Conservation (phyloP, 1,140 invertebrate genomes). For the Triops longicaudatus region DNA sequence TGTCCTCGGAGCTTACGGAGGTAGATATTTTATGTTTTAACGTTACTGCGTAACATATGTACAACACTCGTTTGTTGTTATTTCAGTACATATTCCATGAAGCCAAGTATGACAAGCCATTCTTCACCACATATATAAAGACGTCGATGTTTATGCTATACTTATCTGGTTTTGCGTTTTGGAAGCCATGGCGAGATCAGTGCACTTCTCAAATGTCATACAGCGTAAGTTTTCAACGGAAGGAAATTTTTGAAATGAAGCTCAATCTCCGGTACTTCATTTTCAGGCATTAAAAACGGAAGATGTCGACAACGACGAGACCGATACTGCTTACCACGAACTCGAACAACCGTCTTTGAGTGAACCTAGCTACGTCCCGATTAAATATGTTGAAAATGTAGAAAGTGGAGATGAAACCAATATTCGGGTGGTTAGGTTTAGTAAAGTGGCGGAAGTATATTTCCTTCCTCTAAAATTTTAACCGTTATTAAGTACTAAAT, state of each 20-base stretch:
- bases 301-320: neutral
- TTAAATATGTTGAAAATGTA: constrained; percentile 59
- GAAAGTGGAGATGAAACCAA: constrained; percentile 72
- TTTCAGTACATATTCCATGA: constrained; percentile 73
- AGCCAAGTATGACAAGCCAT: constrained; percentile 71
- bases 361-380: constrained; percentile 71
- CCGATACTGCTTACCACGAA: neutral
- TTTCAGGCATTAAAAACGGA: neutral
- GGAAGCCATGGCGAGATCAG: constrained; percentile 69
- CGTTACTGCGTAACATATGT: constrained; percentile 23
- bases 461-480: constrained; percentile 29
- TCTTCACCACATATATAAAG: constrained; percentile 81
- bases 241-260: no score
- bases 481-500: neutral
- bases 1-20: constrained; percentile 73
- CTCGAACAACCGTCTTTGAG: constrained; percentile 45
- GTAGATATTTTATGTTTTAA: constrained; percentile 42
- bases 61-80: constrained; percentile 31
- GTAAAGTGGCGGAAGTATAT: constrained; percentile 64
- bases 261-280: neutral
- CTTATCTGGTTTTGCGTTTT: constrained; percentile 68
- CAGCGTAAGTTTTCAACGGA: neutral
- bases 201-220: constrained; percentile 43
- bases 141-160: constrained; percentile 81
- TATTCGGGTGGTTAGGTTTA: constrained; percentile 65